Percentiles rank a stretch among this genome's conserved stretches.
Conservation (phyloP, 2,113 vertebrate genomes). For the Uria aalge region DNA sequence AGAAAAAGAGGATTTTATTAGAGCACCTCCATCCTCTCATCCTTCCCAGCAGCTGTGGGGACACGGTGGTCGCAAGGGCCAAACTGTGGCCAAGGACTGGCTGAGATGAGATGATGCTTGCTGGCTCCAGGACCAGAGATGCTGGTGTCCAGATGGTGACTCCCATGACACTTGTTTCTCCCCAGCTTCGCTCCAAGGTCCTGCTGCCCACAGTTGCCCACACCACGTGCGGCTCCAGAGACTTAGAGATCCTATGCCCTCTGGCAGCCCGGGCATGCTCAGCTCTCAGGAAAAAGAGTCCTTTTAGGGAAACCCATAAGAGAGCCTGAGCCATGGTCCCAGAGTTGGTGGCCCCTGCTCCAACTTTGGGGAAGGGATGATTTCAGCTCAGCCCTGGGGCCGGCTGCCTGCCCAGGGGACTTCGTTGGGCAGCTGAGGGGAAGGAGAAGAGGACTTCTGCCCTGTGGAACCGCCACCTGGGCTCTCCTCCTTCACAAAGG, state of each 20-base stretch:
- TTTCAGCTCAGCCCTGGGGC: background rate
- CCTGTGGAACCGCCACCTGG: background rate
- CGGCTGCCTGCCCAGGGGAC: background rate
- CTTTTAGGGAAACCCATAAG: background rate
- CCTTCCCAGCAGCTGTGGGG: background rate
- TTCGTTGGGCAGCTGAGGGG: background rate
- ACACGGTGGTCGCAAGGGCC: background rate
- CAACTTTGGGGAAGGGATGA: background rate
- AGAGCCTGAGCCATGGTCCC: too few relatives aligned
- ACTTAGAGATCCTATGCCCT: background rate
- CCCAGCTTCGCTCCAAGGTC: background rate
- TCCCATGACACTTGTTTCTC: background rate
- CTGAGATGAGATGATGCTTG: background rate
- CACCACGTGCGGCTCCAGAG: background rate
- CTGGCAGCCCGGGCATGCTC: background rate
- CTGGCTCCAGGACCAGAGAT: background rate
- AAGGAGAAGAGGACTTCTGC: background rate
- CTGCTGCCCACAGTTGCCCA: background rate
- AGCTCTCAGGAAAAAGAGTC: background rate
- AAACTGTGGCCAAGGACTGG: background rate
- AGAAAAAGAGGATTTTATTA: background rate
- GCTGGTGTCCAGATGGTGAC: background rate
- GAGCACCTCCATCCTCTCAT: background rate
- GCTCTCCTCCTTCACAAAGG: background rate
- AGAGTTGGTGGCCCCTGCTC: accelerated